Percentiles rank a stretch among this genome's conserved stretches.
Evolutionary conservation across 35 echinoderm and acorn worm species (phyloP).

Genomic region (Ophiothrix spiculata): DNA sequence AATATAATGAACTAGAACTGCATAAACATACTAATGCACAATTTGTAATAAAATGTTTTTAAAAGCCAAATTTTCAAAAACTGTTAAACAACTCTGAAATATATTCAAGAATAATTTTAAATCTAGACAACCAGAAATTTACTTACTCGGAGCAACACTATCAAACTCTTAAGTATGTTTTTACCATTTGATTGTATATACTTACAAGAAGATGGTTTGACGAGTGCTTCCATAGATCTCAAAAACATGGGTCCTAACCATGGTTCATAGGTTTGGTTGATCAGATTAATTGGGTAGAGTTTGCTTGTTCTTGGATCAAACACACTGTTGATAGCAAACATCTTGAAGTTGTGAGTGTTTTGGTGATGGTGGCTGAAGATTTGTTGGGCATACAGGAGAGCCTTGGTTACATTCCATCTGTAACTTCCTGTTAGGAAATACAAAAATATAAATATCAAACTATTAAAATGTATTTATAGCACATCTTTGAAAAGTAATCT

Average conservation of each 20-base stretch:
- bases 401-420: conserved; percentile 96
- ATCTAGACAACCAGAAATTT: no score
- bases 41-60: no score
- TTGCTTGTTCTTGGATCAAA: conserved; percentile 32
- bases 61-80: no score
- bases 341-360: neutral
- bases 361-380: conserved; percentile 32
- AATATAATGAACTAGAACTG: no score
- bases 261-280: conserved; percentile 73
- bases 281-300: conserved; percentile 69
- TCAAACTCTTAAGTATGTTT: no score
- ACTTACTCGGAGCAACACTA: no score
- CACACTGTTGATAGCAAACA: conserved; percentile 61
- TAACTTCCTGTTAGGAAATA: conserved; percentile 63
- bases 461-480: no score
- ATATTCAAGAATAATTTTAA: no score
- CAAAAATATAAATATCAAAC: neutral
- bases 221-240: conserved; percentile 83
- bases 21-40: no score
- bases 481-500: no score
- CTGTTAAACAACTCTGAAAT: no score
- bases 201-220: conserved; percentile 93
- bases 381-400: conserved; percentile 72
- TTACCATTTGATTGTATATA: no score
- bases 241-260: conserved; percentile 82